Evolutionary conservation across 2,113 vertebrate genomes (phyloP).

Genomic region (Halichoerus grypus): DNA sequence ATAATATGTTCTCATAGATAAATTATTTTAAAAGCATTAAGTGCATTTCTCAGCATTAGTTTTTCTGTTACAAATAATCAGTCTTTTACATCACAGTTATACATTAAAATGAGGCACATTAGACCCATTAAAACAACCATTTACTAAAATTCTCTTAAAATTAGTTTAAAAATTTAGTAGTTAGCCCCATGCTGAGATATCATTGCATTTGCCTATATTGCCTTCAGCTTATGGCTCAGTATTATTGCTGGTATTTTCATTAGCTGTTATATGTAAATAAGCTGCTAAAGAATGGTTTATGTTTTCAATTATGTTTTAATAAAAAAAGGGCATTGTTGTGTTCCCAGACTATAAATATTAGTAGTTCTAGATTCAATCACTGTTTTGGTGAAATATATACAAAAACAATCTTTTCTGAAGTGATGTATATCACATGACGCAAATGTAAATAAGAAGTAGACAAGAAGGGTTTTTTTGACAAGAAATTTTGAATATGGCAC

Average conservation of each 20-base stretch:
- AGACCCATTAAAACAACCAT: conserved; percentile 77
- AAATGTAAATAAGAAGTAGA: neutral
- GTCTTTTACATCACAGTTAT: conserved; percentile 70
- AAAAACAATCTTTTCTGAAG: neutral
- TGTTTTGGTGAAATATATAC: neutral
- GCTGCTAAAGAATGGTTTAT: conserved; percentile 72
- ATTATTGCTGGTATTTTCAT: conserved; percentile 78
- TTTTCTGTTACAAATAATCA: conserved; percentile 72
- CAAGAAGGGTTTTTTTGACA: neutral
- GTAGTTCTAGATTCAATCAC: conserved; percentile 17
- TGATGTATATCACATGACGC: neutral
- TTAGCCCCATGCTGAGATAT: conserved; percentile 83
- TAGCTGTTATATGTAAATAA: conserved; percentile 81
- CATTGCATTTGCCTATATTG: conserved; percentile 77
- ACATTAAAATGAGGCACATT: conserved; percentile 76
- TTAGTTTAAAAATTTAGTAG: conserved; percentile 88
- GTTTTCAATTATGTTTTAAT: conserved; percentile 85
- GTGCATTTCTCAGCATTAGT: conserved; percentile 26
- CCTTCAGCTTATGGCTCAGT: conserved; percentile 66
- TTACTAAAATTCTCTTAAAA: conserved; percentile 83
- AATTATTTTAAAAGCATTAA: conserved; percentile 43
- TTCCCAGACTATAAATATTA: conserved; percentile 13
- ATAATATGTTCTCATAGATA: conserved; percentile 15
- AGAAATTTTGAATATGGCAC: neutral
- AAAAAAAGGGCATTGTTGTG: conserved; percentile 71